Base-by-base conservation (phyloP, 2,888 invertebrate species). In the Caenorhabditis sp. region DNA sequence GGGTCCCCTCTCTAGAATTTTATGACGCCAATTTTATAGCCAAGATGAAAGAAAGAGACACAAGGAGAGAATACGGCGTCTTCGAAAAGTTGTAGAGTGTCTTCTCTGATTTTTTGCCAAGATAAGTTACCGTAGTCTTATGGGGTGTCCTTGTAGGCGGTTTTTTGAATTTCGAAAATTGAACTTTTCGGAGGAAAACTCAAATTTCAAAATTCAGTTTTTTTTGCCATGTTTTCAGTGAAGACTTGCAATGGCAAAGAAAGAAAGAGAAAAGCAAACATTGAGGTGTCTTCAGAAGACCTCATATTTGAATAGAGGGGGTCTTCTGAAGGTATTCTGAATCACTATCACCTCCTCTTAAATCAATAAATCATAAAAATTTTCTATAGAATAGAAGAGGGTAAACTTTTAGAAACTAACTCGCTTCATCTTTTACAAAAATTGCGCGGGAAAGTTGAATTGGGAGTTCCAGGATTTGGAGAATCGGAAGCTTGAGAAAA, bases 321-420 rank as follows among this genome's bases (percentile, higher is more conserved):
- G n/a, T n/a, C n/a, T n/a, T n/a, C n/a, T n/a, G n/a, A 3, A 19
- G 47, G 47, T 63, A 44, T 56, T 74, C 66, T 75, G 75, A 75
- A 49, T 75, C 75, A 75, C 38, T n/a, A n/a, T n/a, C n/a, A n/a
- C n/a, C n/a, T n/a, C n/a, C n/a, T 66, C 24, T 12, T 44, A 49
- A 68, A 68, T 49, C 75, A 76, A 76, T 69, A 76, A 76, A 69
- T 61, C 76, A 58, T 76, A 76, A 76, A 73, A 47, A 4, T 47
- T 47, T 19, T 47, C 19, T 7, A 47, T 66, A 5, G 38, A 41
- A 41, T 59, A 59, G 35, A 28, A 41, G 26, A 26, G 26, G 44
- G 63, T 41, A 16, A 61, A 38, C 47, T 47, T 47, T 19, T 47
- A 19, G 47, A 7, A 19, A 47, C 19, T 47, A 16, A 44, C 16